Evolutionary conservation across 2,797 vertebrate species (phyloP).

Genomic region (Microhierax caerulescens): DNA sequence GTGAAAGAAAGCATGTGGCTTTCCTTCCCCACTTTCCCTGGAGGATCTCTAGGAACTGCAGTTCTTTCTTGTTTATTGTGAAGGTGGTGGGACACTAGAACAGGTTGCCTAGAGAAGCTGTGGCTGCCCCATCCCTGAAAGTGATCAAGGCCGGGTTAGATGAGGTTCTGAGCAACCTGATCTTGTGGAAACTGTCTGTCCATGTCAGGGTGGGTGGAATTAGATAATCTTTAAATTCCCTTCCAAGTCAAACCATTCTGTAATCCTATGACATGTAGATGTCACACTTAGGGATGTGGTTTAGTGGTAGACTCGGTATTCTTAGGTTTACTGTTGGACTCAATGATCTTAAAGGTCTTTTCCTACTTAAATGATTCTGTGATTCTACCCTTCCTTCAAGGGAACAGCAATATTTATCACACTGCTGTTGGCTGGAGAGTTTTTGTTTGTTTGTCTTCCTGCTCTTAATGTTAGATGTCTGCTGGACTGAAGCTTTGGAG

Average conservation of each 20-base stretch:
- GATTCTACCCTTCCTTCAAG: neutral
- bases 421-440: neutral
- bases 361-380: neutral
- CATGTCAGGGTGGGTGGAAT: neutral
- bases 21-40: neutral
- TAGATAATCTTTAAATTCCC: neutral
- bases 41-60: neutral
- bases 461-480: neutral
- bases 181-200: neutral
- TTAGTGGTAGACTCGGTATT: neutral
- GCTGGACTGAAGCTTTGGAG: neutral
- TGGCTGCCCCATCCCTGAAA: neutral
- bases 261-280: neutral
- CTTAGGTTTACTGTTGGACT: neutral
- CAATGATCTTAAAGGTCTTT: neutral
- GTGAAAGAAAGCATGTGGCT: neutral
- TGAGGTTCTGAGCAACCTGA: neutral
- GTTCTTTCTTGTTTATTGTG: neutral
- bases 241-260: neutral
- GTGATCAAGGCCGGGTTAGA: neutral
- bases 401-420: neutral
- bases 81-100: neutral
- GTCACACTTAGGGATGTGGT: neutral
- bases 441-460: neutral
- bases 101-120: neutral